phyloP scores from a whole-genome alignment of 2,113 vertebrate genomes.

The Nibea albiflora region DNA sequence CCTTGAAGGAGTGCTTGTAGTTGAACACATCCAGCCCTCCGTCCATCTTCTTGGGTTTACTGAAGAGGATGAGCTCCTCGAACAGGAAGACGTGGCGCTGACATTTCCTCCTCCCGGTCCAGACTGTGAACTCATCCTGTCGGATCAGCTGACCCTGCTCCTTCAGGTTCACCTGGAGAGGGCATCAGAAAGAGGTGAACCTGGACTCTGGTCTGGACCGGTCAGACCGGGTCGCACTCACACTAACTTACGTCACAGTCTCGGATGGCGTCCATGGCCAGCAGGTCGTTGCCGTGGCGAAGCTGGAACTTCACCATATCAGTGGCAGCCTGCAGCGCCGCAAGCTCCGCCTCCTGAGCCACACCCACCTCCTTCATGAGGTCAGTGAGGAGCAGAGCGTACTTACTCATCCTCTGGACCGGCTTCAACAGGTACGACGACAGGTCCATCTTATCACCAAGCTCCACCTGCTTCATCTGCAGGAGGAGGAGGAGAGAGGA shows the following conservation, averaged over 20 bases:
- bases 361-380: slow-evolving; percentile 90
- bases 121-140: slow-evolving; percentile 88
- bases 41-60: slow-evolving; percentile 87
- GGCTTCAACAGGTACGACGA: slow-evolving; percentile 96
- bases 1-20: slow-evolving; percentile 90
- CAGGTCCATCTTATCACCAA: slow-evolving; percentile 95
- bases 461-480: slow-evolving; percentile 91
- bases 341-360: slow-evolving; percentile 88
- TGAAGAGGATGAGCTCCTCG: slow-evolving; percentile 89
- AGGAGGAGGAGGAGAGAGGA: neutral
- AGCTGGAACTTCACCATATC: slow-evolving; percentile 96
- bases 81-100: slow-evolving; percentile 88
- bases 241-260: slow-evolving; percentile 88
- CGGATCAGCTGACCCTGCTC: slow-evolving; percentile 88
- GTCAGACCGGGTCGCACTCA: no score
- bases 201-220: no score
- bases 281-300: slow-evolving; percentile 93
- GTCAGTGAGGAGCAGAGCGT: slow-evolving; percentile 92
- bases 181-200: neutral
- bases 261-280: slow-evolving; percentile 96
- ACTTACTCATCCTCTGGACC: slow-evolving; percentile 97
- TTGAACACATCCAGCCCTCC: slow-evolving; percentile 85
- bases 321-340: slow-evolving; percentile 86
- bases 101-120: slow-evolving; percentile 85
- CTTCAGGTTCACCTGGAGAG: slow-evolving; percentile 86